These are phyloP conservation scores for Aptenodytes forsteri DNA, from an alignment of 2,113 vertebrate species.

Conservation along the genomic window DNA sequence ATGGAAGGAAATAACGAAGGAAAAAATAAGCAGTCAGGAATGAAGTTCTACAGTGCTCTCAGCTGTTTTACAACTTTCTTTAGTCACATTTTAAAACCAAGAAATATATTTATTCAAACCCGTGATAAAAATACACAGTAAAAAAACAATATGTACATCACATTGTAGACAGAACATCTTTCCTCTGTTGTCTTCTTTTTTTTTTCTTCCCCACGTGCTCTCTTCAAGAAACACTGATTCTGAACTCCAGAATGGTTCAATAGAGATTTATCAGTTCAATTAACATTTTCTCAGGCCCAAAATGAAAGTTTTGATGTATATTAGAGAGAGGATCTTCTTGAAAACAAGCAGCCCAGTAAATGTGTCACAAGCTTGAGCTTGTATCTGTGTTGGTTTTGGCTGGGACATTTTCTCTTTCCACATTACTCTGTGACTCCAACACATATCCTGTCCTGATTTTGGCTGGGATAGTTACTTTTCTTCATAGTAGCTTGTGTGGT, in stretches of 20 bases:
- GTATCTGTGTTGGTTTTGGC: neutral
- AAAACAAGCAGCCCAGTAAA: neutral
- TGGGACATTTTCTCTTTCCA: neutral
- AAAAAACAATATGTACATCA: rapidly evolving
- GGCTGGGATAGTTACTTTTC: neutral
- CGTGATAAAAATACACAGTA: neutral
- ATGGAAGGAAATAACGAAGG: neutral
- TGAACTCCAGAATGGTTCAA: neutral
- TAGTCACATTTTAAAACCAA: neutral
- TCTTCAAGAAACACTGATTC: neutral
- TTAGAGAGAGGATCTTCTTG: neutral
- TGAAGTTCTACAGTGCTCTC: neutral
- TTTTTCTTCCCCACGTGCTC: neutral
- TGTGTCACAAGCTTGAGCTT: neutral
- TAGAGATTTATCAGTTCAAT: neutral
- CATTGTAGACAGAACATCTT: neutral
- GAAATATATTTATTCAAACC: neutral
- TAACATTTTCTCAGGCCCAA: neutral
- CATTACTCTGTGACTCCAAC: too few relatives aligned
- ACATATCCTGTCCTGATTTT: neutral
- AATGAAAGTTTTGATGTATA: neutral
- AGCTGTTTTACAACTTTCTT: neutral
- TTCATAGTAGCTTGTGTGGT: neutral
- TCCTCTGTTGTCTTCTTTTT: neutral
- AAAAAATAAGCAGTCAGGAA: neutral